Conservation (phyloP, 2,888 invertebrate species). For the Cristatella mucedo region DNA sequence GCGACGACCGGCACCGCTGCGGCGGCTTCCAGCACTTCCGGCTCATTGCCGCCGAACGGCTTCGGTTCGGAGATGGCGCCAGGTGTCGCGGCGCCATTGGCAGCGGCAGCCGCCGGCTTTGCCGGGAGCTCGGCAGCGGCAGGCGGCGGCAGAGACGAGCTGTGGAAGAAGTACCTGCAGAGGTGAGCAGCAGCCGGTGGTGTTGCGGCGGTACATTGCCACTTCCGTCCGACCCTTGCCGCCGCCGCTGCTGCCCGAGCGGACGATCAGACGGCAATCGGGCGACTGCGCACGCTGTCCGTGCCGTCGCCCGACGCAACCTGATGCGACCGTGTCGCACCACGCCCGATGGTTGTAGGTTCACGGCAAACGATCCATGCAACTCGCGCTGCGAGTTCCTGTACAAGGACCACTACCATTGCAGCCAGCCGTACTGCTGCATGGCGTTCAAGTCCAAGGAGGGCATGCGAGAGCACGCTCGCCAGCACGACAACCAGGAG, state of each 20-base stretch:
- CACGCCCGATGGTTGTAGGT: slow-evolving; percentile 34
- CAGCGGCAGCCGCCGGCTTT: slow-evolving; percentile 11
- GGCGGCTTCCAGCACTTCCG: too few species aligned
- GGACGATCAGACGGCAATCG: too few species aligned
- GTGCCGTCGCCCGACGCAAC: not conserved
- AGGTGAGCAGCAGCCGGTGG: too few species aligned
- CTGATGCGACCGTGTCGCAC: slow-evolving; percentile 2
- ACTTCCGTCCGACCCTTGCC: too few species aligned
- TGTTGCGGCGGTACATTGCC: too few species aligned
- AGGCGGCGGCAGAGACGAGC: slow-evolving; percentile 37
- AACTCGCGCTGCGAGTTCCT: slow-evolving; percentile 46
- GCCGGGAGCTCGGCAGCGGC: slow-evolving; percentile 15
- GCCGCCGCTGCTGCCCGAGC: too few species aligned
- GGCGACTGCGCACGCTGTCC: slow-evolving; percentile 7
- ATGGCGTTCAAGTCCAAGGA: slow-evolving; percentile 40
- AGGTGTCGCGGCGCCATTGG: slow-evolving; percentile 10
- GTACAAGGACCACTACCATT: slow-evolving; percentile 71
- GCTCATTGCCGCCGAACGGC: too few species aligned
- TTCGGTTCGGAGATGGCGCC: slow-evolving; percentile 48
- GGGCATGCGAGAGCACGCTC: slow-evolving; percentile 66
- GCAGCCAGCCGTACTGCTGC: slow-evolving; percentile 49
- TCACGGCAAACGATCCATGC: slow-evolving; percentile 41
- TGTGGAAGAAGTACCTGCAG: slow-evolving; percentile 46
- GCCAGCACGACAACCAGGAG: slow-evolving; percentile 70
- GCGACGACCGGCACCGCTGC: too few species aligned